Evolutionary conservation across 2,113 vertebrate genomes (phyloP), one percentile per base, ranked within the genome.

Genomic region (Dipodomys stephensi): DNA sequence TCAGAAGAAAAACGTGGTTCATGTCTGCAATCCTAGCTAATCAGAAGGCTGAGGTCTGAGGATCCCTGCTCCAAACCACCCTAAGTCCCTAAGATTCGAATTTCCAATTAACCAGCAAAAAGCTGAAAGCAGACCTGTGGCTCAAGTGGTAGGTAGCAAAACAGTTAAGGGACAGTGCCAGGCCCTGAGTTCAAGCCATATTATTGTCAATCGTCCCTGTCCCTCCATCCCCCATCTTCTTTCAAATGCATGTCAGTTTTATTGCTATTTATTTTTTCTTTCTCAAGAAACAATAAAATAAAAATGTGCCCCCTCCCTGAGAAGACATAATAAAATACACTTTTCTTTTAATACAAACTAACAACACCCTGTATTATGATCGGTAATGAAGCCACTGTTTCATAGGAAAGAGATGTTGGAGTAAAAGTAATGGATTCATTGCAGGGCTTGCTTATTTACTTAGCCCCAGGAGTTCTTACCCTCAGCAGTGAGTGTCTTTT

Each of bases 261-360:
- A 85, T 22, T 88, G 62, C 82, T 87, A 9, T 71, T 94, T 84
- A 44, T 84, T 91, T 80, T 35, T 79, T 35, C 78, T 85, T 84
- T 83, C 19, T 81, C 16, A 4, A 93, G 91, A 87, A 57, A 79
- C 19, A 77, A 49, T 67, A 71, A 90, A 93, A 83, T 44, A 83
- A 87, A 71, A 46, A 85, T 20, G 74, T 12, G 2, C 73, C 16
- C 8, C 53, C 53, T 16, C 53, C 30, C 65, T 67, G 22, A 35
- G 68, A 46, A 18, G 4, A 22, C 6, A 12, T 20, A 39, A 9
- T 32, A 64, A 69, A n/a, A 22, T 65, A n/a, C 19, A 22, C 25
- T 73, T 87, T 62, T 69, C 23, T 22, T 22, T 23, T 53, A 49
- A 73, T 25, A 72, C 3, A 46, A 69, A 13, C 12, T 57, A 28